A percentile compares a stretch with the other conserved stretches of the same genome.
Conservation (phyloP, 2,888 invertebrate genomes). For the Cheilosia vulpina region DNA sequence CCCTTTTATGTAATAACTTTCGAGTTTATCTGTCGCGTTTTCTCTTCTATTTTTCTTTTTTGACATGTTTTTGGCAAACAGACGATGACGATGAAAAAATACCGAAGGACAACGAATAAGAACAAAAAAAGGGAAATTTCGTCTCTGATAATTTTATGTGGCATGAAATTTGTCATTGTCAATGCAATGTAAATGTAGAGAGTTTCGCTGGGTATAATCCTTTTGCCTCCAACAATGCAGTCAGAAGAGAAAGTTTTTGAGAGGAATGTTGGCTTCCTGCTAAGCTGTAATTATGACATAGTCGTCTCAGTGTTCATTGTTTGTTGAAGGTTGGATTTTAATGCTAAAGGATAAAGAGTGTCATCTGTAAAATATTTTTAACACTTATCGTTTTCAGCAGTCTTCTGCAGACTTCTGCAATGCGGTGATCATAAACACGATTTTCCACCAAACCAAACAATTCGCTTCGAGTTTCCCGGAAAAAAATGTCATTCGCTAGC, state of each 20-base stretch:
- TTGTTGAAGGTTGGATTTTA: neutral
- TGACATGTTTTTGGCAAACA: constrained; percentile 70
- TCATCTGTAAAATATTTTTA: too few species aligned
- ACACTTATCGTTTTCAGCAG: too few species aligned
- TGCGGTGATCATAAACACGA: too few species aligned
- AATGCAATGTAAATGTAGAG: neutral
- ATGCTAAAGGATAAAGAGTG: too few species aligned
- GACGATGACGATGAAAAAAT: constrained; percentile 12
- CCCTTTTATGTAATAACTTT: constrained; percentile 71
- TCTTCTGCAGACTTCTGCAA: too few species aligned
- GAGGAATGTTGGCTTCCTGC: neutral
- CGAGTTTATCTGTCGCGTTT: constrained; percentile 60
- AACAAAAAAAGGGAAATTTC: constrained; percentile 34
- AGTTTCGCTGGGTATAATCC: constrained; percentile 26
- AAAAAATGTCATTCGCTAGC: too few species aligned
- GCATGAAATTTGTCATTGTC: constrained; percentile 67
- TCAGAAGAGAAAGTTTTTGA: constrained; percentile 46
- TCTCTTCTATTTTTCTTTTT: constrained; percentile 43
- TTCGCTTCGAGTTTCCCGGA: too few species aligned
- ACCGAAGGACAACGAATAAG: constrained; percentile 27
- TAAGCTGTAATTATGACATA: neutral
- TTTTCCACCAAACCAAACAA: too few species aligned
- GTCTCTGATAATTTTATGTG: constrained; percentile 46
- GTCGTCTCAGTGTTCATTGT: neutral
- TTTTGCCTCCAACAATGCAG: constrained; percentile 14